phyloP scores from a whole-genome alignment of 2,888 invertebrate genomes.

The Agriotes lineatus region DNA sequence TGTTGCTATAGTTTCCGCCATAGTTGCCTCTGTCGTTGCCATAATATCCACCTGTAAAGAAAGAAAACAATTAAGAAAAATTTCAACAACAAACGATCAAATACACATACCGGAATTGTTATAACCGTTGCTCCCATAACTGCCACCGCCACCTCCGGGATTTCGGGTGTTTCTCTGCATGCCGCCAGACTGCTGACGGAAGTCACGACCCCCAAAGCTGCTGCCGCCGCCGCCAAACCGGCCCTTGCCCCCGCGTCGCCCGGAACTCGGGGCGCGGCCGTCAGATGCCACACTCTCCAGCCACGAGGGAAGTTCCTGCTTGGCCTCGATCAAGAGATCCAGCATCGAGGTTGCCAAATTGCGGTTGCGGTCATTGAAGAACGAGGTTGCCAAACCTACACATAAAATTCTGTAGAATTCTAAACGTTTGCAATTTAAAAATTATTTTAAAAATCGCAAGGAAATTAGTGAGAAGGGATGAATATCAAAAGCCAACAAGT shows the following conservation, averaged over 20 bases:
- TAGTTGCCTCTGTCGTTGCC: slow-evolving; percentile 62
- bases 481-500: no score
- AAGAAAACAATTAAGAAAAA: neutral
- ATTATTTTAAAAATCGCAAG: no score
- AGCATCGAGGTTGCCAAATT: slow-evolving; percentile 94
- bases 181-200: slow-evolving; percentile 74
- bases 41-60: slow-evolving; percentile 58
- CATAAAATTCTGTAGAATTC: no score
- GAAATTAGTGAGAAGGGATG: no score
- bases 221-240: slow-evolving; percentile 67
- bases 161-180: slow-evolving; percentile 58
- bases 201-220: slow-evolving; percentile 76
- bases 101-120: slow-evolving; percentile 51
- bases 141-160: slow-evolving; percentile 67
- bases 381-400: slow-evolving; percentile 95
- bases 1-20: slow-evolving; percentile 62
- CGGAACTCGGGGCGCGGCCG: slow-evolving; percentile 68
- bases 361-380: slow-evolving; percentile 98
- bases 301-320: slow-evolving; percentile 94
- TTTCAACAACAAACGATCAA: neutral
- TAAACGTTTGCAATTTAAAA: no score
- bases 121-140: slow-evolving; percentile 68
- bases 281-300: slow-evolving; percentile 77
- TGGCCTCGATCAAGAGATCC: slow-evolving; percentile 93
- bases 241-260: slow-evolving; percentile 65